phyloP scores from a whole-genome alignment of 2,888 invertebrate species.

The Altica lythri region DNA sequence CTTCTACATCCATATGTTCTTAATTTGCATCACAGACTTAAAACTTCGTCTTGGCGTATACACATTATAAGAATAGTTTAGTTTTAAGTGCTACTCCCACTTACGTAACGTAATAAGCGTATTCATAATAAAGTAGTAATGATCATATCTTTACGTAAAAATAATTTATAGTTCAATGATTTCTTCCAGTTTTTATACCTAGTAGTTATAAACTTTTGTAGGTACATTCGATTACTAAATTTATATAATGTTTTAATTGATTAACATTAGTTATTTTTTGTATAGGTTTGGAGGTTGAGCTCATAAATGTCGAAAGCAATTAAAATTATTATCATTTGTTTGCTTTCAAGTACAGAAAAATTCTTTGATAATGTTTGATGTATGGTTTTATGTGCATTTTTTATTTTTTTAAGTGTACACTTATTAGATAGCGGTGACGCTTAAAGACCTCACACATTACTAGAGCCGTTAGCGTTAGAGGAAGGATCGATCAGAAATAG shows the following conservation, averaged over 20 bases:
- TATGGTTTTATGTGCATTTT: slow-evolving; percentile 6
- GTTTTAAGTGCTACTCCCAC: slow-evolving; percentile 32
- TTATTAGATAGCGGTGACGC: background rate
- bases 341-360: slow-evolving; percentile 7
- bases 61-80: slow-evolving; percentile 32
- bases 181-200: too few species aligned
- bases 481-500: too few species aligned
- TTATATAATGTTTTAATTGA: too few species aligned
- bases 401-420: slow-evolving; percentile 8
- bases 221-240: too few species aligned
- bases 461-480: background rate
- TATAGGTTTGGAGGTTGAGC: too few species aligned
- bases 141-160: too few species aligned
- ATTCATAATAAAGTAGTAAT: slow-evolving; percentile 6
- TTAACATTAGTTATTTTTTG: too few species aligned
- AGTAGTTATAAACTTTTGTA: too few species aligned
- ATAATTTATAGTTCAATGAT: too few species aligned
- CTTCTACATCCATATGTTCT: slow-evolving; percentile 14
- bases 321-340: slow-evolving; percentile 13
- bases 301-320: slow-evolving; percentile 4
- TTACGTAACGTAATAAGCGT: slow-evolving; percentile 14
- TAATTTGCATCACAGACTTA: slow-evolving; percentile 20
- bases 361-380: slow-evolving; percentile 16
- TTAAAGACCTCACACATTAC: slow-evolving; percentile 6
- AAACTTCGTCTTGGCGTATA: slow-evolving; percentile 24